Conservation (phyloP, 2,113 vertebrate genomes). For the Bubo scandiacus region DNA sequence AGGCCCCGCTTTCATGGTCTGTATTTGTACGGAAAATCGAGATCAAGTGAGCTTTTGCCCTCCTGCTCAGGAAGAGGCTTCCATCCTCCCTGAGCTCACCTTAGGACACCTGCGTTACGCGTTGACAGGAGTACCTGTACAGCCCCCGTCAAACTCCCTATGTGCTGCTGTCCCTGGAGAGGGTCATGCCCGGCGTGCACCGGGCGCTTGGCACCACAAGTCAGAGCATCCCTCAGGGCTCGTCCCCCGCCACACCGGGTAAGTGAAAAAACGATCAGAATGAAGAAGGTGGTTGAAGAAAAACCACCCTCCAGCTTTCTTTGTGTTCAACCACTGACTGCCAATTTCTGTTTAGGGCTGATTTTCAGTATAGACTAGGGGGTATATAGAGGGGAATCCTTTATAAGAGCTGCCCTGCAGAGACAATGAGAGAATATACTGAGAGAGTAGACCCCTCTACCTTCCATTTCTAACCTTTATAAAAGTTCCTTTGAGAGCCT, state of each 20-base stretch:
- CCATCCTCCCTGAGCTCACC: not conserved
- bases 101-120: not conserved
- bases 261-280: not conserved
- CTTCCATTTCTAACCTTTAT: not conserved
- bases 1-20: fast-evolving
- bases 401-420: not conserved
- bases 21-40: not conserved
- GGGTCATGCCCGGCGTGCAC: fast-evolving
- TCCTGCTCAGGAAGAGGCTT: not conserved
- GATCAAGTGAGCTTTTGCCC: not conserved
- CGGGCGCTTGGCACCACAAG: not conserved
- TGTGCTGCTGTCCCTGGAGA: not conserved
- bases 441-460: not conserved
- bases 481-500: not conserved
- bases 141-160: not conserved
- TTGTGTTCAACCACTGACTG: not conserved
- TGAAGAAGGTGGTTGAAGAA: not conserved
- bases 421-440: not conserved
- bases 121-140: not conserved
- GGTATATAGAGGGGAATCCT: not conserved
- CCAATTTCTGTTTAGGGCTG: not conserved
- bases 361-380: not conserved
- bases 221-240: not conserved
- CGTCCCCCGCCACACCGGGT: too few relatives aligned
- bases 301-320: not conserved